Evolutionary conservation across 2,797 vertebrate genomes (phyloP).

Genomic region (Pangasius krempfi): DNA sequence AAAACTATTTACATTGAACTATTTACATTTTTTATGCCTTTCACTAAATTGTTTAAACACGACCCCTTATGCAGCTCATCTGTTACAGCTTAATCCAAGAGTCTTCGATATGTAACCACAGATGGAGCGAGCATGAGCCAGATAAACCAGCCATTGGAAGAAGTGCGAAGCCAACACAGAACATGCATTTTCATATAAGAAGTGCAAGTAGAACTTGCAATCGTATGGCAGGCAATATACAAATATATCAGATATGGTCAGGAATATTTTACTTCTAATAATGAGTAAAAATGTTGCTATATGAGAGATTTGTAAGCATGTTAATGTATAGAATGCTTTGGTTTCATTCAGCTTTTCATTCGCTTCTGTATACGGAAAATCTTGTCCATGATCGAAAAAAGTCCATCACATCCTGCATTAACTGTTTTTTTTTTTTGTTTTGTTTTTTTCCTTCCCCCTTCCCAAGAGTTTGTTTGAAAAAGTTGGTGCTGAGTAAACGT

Average conservation of each 20-base stretch:
- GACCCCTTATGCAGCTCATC: conserved; percentile 38
- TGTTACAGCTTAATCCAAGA: conserved; percentile 46
- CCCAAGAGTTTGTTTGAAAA: neutral
- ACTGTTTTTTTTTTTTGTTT: too few species aligned
- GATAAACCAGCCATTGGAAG: conserved; percentile 31
- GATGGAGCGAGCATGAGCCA: conserved; percentile 44
- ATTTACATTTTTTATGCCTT: conserved; percentile 23
- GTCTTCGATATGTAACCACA: conserved; percentile 31
- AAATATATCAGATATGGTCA: neutral
- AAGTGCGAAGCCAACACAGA: conserved; percentile 33
- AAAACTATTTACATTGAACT: neutral
- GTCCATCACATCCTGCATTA: neutral
- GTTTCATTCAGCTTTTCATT: neutral
- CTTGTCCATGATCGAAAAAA: neutral
- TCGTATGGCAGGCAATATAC: neutral
- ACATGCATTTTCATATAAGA: conserved; percentile 20
- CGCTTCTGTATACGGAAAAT: neutral
- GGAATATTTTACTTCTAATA: neutral
- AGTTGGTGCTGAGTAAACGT: neutral
- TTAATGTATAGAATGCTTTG: neutral
- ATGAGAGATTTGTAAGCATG: neutral
- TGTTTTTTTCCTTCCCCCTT: too few species aligned
- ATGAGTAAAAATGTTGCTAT: neutral
- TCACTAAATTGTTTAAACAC: conserved; percentile 1
- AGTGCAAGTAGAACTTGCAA: neutral